Conservation (phyloP, 2,113 vertebrate genomes). For the Thinocorus orbignyianus region DNA sequence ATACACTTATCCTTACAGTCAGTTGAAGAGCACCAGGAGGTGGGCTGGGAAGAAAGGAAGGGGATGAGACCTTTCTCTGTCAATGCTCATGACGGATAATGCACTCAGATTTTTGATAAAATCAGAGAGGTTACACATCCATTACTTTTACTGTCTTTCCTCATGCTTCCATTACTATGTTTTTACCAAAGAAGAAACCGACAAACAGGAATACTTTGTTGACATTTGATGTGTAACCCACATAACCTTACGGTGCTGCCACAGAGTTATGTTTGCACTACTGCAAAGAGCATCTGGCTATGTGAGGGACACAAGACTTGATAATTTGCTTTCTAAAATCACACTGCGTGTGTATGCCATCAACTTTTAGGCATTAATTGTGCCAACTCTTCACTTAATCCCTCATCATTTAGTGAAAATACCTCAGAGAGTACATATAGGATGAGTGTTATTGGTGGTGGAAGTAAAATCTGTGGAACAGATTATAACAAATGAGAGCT, state of each 20-base stretch:
- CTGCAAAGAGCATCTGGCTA: background rate
- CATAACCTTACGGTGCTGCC: rapidly evolving
- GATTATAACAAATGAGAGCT: background rate
- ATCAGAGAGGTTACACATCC: background rate
- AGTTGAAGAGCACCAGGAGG: background rate
- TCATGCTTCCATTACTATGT: background rate
- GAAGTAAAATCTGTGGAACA: background rate
- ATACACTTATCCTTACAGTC: background rate
- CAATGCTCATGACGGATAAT: background rate
- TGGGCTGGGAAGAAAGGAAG: background rate
- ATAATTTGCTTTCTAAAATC: background rate
- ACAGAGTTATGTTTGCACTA: background rate
- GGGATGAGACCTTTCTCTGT: background rate
- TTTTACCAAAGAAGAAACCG: background rate
- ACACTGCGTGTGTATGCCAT: background rate
- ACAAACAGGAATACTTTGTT: background rate
- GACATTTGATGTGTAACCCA: background rate
- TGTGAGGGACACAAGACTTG: background rate
- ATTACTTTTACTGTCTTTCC: background rate
- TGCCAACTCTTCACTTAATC: background rate
- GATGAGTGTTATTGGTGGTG: background rate
- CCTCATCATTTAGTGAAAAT: background rate
- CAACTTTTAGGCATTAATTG: background rate
- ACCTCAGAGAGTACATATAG: background rate
- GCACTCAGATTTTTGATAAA: background rate